These are phyloP conservation scores for Cryptosula pallasiana DNA, from an alignment of 2,888 invertebrate genomes.

Conservation along the genomic window DNA sequence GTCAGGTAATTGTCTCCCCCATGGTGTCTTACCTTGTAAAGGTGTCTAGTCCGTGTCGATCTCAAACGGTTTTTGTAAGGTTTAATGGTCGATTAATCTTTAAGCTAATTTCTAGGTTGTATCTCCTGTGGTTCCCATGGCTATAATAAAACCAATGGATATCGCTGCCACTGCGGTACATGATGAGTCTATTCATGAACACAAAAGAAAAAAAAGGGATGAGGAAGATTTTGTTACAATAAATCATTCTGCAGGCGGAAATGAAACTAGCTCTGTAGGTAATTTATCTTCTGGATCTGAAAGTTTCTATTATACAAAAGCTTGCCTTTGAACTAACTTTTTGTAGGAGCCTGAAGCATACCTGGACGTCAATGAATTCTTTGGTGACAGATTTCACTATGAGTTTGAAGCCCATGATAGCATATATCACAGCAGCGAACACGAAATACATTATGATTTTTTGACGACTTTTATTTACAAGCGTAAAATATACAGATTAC, in stretches of 20 bases:
- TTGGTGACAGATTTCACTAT: background rate
- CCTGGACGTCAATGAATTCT: background rate
- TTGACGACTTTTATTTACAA: background rate
- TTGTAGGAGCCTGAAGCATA: no score
- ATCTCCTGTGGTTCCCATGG: background rate
- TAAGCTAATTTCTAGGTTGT: background rate
- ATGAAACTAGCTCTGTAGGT: no score
- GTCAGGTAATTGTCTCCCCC: slow-evolving; percentile 4
- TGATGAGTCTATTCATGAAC: background rate
- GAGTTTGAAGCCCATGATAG: background rate
- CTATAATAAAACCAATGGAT: background rate
- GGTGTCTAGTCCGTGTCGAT: no score
- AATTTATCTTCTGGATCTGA: no score
- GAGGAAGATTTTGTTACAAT: background rate
- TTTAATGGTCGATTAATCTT: no score
- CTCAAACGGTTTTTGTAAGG: no score
- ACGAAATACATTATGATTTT: background rate
- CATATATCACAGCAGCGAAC: no score
- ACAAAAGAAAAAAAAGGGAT: slow-evolving; percentile 2
- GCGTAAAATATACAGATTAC: background rate
- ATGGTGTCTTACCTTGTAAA: no score
- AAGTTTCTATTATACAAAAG: no score
- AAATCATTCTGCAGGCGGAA: no score
- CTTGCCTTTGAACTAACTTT: no score
- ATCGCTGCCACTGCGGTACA: background rate